Conservation (phyloP, 2,888 invertebrate genomes). For the Coremacera marginata region DNA sequence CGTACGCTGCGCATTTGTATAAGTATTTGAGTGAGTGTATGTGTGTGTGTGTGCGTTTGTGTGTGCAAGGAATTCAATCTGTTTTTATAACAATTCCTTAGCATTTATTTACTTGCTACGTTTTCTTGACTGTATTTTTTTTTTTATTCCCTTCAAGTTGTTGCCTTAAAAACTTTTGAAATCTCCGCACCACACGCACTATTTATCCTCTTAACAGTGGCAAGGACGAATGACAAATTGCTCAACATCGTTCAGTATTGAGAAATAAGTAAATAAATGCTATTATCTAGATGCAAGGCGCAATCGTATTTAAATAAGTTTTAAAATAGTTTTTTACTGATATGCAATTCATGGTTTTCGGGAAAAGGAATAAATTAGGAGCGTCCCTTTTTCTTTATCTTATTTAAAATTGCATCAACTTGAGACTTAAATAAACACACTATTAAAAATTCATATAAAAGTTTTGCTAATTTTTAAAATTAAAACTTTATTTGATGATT, state of each 20-base stretch:
- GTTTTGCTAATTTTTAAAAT: too few species aligned
- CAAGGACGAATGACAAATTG: neutral
- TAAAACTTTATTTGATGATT: too few species aligned
- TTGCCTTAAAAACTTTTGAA: neutral
- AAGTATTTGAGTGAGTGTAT: too few species aligned
- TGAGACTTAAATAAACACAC: too few species aligned
- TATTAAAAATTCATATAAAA: too few species aligned
- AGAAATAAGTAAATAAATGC: slow-evolving; percentile 2
- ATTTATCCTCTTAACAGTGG: neutral
- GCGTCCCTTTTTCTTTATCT: too few species aligned
- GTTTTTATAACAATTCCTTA: neutral
- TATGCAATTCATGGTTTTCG: too few species aligned
- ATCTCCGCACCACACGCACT: neutral
- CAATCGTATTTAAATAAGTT: neutral
- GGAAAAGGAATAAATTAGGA: too few species aligned
- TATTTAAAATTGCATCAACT: too few species aligned
- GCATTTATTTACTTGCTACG: neutral
- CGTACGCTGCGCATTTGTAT: neutral
- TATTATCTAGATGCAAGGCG: neutral
- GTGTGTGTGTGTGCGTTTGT: neutral
- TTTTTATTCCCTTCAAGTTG: neutral
- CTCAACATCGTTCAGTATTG: neutral
- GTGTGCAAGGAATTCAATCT: neutral
- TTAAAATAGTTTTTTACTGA: too few species aligned
- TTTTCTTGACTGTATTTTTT: neutral